A percentile compares a stretch with the other conserved stretches of the same genome.
These are phyloP conservation scores for Caenorhabditis afra DNA, from an alignment of 2,888 invertebrate genomes.

Conservation along the genomic window DNA sequence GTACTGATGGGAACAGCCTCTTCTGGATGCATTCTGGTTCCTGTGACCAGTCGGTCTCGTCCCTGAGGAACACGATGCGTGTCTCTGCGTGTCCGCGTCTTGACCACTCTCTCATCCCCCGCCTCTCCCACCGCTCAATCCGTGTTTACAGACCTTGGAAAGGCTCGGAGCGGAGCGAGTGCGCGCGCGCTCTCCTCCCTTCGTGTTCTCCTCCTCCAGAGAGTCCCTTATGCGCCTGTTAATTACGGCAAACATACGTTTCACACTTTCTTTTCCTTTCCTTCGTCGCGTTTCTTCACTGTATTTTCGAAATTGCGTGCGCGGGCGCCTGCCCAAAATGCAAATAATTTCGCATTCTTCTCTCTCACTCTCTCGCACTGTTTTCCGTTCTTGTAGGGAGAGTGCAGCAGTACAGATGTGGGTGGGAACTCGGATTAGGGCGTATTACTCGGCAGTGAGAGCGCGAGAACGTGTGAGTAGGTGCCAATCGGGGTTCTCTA, in stretches of 20 bases:
- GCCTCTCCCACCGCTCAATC: slow-evolving; percentile 23
- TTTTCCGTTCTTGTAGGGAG: slow-evolving; percentile 18
- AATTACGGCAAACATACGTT: slow-evolving; percentile 60
- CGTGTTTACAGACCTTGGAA: slow-evolving; percentile 54
- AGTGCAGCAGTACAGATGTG: slow-evolving; percentile 17
- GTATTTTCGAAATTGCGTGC: slow-evolving; percentile 14
- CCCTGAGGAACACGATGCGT: slow-evolving; percentile 23
- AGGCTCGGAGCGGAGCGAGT: slow-evolving; percentile 29
- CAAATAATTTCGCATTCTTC: slow-evolving; percentile 21
- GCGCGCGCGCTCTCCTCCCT: slow-evolving; percentile 25
- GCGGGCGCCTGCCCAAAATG: slow-evolving; percentile 21
- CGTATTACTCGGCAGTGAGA: slow-evolving; percentile 8
- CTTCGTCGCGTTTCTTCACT: neutral
- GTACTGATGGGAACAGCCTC: slow-evolving; percentile 35
- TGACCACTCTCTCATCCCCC: slow-evolving; percentile 39
- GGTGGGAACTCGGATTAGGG: neutral
- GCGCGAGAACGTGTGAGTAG: neutral
- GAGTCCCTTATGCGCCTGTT: slow-evolving; percentile 46
- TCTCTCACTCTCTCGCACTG: slow-evolving; percentile 10
- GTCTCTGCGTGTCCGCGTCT: slow-evolving; percentile 22
- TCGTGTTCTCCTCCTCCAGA: neutral
- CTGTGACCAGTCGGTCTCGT: slow-evolving; percentile 31
- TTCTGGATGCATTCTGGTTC: slow-evolving; percentile 17
- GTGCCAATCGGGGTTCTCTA: slow-evolving; percentile 20
- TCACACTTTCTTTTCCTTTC: slow-evolving; percentile 49